These are phyloP conservation scores for Zelostemma sp. DNA, from an alignment of 1,140 invertebrate genomes.

Conservation along the genomic window DNA sequence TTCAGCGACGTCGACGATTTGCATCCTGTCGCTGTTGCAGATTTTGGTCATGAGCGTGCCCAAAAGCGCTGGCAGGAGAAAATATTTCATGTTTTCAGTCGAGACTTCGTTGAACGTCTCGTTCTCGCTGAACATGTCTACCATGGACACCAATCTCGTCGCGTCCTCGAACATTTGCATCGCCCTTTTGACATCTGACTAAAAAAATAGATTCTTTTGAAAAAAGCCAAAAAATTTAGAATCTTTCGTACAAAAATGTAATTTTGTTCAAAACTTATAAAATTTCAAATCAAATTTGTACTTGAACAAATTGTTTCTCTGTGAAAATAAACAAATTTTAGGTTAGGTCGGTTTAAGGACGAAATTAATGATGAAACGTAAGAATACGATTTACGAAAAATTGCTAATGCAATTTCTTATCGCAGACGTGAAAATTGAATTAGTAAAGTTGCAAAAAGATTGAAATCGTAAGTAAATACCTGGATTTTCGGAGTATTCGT, in stretches of 20 bases:
- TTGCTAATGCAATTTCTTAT: too few species aligned
- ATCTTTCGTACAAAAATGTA: too few species aligned
- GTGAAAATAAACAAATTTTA: too few species aligned
- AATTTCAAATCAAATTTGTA: too few species aligned
- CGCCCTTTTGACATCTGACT: conserved; percentile 77
- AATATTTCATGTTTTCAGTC: conserved; percentile 86
- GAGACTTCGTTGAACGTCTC: conserved; percentile 89
- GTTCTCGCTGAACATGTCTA: conserved; percentile 89
- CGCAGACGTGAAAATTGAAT: too few species aligned
- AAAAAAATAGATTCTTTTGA: conserved; percentile 46
- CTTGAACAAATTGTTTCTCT: too few species aligned
- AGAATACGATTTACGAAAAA: too few species aligned
- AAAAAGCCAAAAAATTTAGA: conserved; percentile 2
- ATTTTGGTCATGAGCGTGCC: conserved; percentile 81
- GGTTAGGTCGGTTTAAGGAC: too few species aligned
- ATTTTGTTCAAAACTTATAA: too few species aligned
- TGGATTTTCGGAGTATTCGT: conserved; percentile 75
- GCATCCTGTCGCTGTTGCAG: conserved; percentile 74
- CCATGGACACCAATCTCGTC: conserved; percentile 82
- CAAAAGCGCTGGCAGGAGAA: conserved; percentile 86
- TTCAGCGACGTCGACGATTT: conserved; percentile 80
- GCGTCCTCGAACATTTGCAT: conserved; percentile 83
- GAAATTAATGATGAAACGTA: too few species aligned
- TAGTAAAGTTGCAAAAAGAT: too few species aligned
- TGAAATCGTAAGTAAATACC: conserved; percentile 58